Conservation (phyloP, 2,888 invertebrate genomes). For the Noctua janthina region DNA sequence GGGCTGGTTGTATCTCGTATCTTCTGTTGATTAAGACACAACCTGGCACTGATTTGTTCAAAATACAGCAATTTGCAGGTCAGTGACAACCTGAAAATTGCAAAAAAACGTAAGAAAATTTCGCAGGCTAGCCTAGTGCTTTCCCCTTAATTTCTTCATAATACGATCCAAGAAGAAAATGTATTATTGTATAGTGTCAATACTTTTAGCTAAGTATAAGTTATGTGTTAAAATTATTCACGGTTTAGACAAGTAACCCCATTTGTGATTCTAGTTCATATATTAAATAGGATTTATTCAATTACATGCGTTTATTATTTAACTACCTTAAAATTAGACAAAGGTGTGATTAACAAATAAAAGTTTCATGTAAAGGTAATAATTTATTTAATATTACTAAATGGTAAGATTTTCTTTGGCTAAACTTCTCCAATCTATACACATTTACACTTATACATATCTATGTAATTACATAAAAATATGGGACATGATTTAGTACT, state of each 20-base stretch:
- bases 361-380: conserved; percentile 30
- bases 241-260: conserved; percentile 5
- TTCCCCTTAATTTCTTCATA: background rate
- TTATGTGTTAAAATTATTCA: conserved; percentile 4
- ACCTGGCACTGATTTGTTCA: too few species aligned
- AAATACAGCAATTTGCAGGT: too few species aligned
- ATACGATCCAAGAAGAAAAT: background rate
- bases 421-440: conserved; percentile 66
- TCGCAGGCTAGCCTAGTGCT: background rate
- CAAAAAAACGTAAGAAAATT: background rate
- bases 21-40: too few species aligned
- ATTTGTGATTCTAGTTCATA: conserved; percentile 48
- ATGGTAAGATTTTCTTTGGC: conserved; percentile 78
- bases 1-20: too few species aligned
- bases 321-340: background rate
- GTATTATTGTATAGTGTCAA: background rate
- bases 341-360: background rate
- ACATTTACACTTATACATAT: conserved; percentile 49
- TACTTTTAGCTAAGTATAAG: background rate
- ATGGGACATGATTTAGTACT: background rate
- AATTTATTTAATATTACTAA: conserved; percentile 62
- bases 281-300: conserved; percentile 53
- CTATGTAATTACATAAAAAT: background rate
- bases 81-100: background rate
- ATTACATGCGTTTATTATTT: conserved; percentile 20